Evolutionary conservation across 2,888 invertebrate species (phyloP).

Genomic region (Mesochorus sp.): DNA sequence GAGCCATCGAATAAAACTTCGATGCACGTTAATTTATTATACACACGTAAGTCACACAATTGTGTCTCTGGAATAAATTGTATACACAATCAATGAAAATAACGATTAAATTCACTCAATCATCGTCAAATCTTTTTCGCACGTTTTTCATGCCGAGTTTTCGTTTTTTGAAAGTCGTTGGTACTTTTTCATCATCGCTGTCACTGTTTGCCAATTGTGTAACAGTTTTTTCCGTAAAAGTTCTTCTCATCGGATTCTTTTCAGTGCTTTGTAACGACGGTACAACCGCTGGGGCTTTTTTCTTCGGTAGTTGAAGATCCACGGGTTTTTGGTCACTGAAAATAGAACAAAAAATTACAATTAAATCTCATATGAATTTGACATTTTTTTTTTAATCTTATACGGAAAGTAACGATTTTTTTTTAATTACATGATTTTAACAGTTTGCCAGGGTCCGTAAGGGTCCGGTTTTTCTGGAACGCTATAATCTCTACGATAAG

Average conservation of each 20-base stretch:
- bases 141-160: conserved; percentile 87
- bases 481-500: conserved; percentile 83
- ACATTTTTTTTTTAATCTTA: too few relatives aligned
- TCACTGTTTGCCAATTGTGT: conserved; percentile 83
- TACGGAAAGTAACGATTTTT: background rate
- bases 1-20: conserved; percentile 39
- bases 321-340: conserved; percentile 83
- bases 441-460: conserved; percentile 90
- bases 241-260: conserved; percentile 82
- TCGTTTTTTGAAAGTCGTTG: conserved; percentile 87
- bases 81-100: background rate
- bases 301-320: conserved; percentile 88
- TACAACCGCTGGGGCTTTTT: conserved; percentile 72
- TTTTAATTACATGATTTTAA: conserved; percentile 84
- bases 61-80: background rate
- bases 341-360: conserved; percentile 45
- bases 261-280: conserved; percentile 81
- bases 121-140: conserved; percentile 86
- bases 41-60: background rate
- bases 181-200: conserved; percentile 79
- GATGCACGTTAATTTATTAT: conserved; percentile 30
- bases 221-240: conserved; percentile 86
- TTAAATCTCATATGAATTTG: background rate
- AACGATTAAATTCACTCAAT: conserved; percentile 79
- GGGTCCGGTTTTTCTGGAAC: conserved; percentile 86